Conservation (phyloP, 2,113 vertebrate genomes). For the Formicarius rufipectus region DNA sequence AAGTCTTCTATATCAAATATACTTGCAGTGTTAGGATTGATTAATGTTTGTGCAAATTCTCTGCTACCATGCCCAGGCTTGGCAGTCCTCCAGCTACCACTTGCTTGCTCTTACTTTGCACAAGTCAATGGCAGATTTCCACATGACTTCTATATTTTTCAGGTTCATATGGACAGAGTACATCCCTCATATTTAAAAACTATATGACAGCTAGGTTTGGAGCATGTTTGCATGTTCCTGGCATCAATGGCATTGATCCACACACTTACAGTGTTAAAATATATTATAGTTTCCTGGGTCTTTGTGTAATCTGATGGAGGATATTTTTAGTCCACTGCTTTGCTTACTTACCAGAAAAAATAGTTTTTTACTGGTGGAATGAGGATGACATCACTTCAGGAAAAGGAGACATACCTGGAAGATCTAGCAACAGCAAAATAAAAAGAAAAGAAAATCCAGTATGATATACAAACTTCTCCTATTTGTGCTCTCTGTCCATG, state of each 20-base stretch:
- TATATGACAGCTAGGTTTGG: neutral
- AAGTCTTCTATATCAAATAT: neutral
- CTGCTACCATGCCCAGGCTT: neutral
- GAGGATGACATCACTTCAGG: neutral
- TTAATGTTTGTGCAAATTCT: neutral
- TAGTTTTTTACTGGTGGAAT: neutral
- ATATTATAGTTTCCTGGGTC: neutral
- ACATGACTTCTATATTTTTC: neutral
- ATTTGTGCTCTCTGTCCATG: neutral
- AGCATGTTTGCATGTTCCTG: neutral
- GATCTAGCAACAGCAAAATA: neutral
- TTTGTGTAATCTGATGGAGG: fast-evolving
- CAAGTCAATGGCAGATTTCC: neutral
- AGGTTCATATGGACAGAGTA: neutral
- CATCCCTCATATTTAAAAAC: neutral
- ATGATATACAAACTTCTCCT: neutral
- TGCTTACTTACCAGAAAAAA: neutral
- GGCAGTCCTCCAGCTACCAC: neutral
- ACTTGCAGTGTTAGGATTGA: neutral
- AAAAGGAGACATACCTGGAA: neutral
- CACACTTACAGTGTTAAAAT: neutral
- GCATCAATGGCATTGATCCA: neutral
- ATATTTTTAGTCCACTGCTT: neutral
- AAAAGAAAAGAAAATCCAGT: neutral
- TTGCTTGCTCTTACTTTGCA: neutral